Evolutionary conservation across 1,140 invertebrate species (phyloP).

Genomic region (Ooceraea biroi): DNA sequence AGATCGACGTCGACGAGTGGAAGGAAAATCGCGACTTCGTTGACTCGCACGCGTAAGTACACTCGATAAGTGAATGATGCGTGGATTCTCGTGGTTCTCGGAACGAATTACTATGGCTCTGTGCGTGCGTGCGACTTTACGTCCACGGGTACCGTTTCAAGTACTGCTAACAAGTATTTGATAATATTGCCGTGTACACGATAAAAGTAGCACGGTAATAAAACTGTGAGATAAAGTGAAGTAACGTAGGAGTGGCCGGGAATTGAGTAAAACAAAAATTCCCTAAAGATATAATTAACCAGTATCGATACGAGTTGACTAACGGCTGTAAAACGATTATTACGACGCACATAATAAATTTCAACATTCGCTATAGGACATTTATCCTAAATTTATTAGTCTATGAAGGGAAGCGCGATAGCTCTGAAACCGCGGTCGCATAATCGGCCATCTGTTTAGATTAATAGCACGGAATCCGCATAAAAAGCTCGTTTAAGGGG

Average conservation of each 20-base stretch:
- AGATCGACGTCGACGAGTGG: neutral
- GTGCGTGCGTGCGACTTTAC: neutral
- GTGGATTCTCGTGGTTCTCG: neutral
- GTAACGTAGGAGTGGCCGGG: neutral
- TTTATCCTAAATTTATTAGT: slow-evolving; percentile 21
- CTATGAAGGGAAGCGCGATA: neutral
- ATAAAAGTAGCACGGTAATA: neutral
- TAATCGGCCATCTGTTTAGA: neutral
- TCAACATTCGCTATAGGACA: neutral
- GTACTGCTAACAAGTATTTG: neutral
- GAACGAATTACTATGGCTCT: neutral
- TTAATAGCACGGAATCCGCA: neutral
- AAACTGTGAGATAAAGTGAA: neutral
- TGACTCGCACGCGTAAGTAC: neutral
- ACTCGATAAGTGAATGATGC: slow-evolving; percentile 25
- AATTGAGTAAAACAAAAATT: neutral
- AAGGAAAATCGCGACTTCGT: neutral
- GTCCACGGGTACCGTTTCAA: neutral
- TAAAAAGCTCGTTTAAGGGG: neutral
- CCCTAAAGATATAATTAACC: neutral
- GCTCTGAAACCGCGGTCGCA: neutral
- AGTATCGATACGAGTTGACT: no score
- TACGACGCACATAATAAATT: slow-evolving; percentile 6
- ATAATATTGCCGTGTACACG: neutral
- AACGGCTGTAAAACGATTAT: neutral